Conservation (phyloP, 2,113 vertebrate genomes). For the Trachemys scripta region DNA sequence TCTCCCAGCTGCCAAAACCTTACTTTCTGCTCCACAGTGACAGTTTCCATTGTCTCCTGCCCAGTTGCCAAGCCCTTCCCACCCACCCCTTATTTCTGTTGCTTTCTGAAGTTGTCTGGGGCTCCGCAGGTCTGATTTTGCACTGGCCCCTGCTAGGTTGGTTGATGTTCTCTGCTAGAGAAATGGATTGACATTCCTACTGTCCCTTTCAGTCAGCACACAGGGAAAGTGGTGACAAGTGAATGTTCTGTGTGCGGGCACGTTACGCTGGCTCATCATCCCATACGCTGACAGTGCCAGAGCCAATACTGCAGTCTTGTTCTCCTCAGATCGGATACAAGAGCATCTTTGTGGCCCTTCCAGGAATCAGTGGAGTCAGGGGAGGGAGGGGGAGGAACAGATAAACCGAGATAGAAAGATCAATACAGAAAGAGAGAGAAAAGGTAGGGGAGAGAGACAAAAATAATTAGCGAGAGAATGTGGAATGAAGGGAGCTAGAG, state of each 20-base stretch:
- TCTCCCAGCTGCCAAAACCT: background rate
- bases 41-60: background rate
- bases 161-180: background rate
- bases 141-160: background rate
- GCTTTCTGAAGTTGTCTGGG: background rate
- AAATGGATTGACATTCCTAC: background rate
- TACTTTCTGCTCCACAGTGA: background rate
- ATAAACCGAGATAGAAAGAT: background rate
- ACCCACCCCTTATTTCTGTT: background rate
- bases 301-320: background rate
- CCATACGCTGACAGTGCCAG: background rate
- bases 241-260: background rate
- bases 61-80: background rate
- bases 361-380: background rate
- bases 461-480: rapidly evolving
- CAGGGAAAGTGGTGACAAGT: background rate
- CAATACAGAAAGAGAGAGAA: background rate
- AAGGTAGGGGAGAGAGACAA: background rate
- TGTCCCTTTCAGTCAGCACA: background rate
- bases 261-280: background rate
- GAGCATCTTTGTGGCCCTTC: background rate
- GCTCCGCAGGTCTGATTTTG: background rate
- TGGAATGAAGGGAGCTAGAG: background rate
- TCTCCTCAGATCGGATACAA: background rate
- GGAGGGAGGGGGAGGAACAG: background rate